phyloP scores from a whole-genome alignment of 2,888 invertebrate genomes.

The Drosophila putrida region DNA sequence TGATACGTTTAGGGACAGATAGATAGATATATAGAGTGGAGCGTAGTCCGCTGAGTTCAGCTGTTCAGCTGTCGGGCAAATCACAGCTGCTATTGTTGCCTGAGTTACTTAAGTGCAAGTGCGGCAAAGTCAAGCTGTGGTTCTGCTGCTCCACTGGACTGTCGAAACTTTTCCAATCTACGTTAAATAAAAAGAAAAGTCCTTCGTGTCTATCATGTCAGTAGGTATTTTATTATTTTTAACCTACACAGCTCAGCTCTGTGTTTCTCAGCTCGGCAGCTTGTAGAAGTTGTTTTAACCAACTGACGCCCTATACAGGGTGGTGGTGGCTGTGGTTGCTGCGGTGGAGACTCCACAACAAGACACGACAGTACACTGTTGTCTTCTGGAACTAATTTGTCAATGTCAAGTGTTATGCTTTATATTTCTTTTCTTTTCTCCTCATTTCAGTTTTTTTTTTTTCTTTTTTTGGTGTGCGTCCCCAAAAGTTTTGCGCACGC shows the following conservation, averaged over 20 bases:
- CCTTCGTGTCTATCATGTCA: conserved; percentile 82
- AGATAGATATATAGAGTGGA: neutral
- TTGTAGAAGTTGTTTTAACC: conserved; percentile 54
- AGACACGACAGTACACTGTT: conserved; percentile 39
- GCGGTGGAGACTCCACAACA: conserved; percentile 17
- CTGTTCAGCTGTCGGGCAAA: conserved; percentile 43
- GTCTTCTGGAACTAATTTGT: conserved; percentile 83
- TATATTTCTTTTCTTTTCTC: conserved; percentile 44
- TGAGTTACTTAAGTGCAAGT: conserved; percentile 69
- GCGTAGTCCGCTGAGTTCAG: conserved; percentile 31
- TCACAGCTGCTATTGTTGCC: conserved; percentile 62
- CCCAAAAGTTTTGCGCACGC: conserved; percentile 66
- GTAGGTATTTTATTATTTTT: conserved; percentile 81
- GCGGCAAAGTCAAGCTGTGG: conserved; percentile 50
- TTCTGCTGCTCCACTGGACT: conserved; percentile 53
- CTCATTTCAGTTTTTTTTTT: neutral
- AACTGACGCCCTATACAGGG: conserved; percentile 33
- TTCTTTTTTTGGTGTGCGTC: conserved; percentile 31
- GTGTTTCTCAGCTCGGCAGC: conserved; percentile 11
- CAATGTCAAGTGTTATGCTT: conserved; percentile 84
- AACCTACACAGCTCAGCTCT: conserved; percentile 49
- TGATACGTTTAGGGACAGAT: conserved; percentile 4
- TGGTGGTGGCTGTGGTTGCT: conserved; percentile 14
- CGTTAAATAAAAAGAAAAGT: conserved; percentile 82
- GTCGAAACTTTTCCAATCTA: conserved; percentile 83